These are phyloP conservation scores for Caenorhabditis uteleia DNA, from an alignment of 2,888 invertebrate species.

Conservation along the genomic window DNA sequence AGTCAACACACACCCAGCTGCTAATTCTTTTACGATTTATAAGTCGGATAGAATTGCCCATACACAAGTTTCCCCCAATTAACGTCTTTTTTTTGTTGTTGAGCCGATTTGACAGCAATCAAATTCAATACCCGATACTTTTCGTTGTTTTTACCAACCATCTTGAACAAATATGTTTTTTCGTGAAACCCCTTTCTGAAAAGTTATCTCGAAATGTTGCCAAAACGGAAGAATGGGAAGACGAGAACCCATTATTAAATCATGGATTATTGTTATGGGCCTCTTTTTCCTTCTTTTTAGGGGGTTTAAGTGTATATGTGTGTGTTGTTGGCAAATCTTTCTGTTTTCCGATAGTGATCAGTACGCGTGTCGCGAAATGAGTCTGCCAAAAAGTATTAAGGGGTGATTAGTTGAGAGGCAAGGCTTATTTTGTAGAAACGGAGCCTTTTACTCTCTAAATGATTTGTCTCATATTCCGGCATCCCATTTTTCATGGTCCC, in stretches of 20 bases:
- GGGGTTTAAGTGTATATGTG: slow-evolving; percentile 18
- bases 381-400: slow-evolving; percentile 38
- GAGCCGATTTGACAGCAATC: slow-evolving; percentile 38
- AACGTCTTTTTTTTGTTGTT: slow-evolving; percentile 29
- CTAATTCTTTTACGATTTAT: slow-evolving; percentile 40
- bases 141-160: too few species aligned
- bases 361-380: slow-evolving; percentile 40
- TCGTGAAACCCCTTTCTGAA: too few species aligned
- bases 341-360: slow-evolving; percentile 26
- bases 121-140: too few species aligned
- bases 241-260: slow-evolving; percentile 36
- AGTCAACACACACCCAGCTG: too few species aligned
- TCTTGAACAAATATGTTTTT: too few species aligned
- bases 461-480: slow-evolving; percentile 40
- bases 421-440: slow-evolving; percentile 22
- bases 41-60: slow-evolving; percentile 2
- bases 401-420: slow-evolving; percentile 32
- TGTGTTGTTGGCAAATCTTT: slow-evolving; percentile 6
- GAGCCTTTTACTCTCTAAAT: slow-evolving; percentile 17
- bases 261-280: slow-evolving; percentile 29
- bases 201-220: too few species aligned
- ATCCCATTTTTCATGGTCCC: slow-evolving; percentile 30
- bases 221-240: too few species aligned
- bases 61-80: slow-evolving; percentile 35
- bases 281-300: slow-evolving; percentile 1